Conservation (phyloP, 2,797 vertebrate species). For the Mormyrops boulengeri region DNA sequence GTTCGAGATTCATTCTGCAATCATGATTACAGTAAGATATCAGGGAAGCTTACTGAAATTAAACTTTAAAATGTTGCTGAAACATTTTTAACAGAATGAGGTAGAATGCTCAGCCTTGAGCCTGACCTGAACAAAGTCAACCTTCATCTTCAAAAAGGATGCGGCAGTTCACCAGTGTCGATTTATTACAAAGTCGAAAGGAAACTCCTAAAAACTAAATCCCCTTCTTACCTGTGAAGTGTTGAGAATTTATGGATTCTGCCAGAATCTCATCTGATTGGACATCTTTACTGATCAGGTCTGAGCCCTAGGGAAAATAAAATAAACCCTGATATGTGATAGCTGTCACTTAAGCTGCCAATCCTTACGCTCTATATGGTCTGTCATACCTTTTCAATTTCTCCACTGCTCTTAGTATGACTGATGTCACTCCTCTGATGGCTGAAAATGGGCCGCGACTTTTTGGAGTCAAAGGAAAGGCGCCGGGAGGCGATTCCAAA, state of each 20-base stretch:
- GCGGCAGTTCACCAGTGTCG: not conserved
- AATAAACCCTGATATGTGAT: constrained; percentile 12
- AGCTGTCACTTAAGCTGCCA: not conserved
- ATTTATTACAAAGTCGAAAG: not conserved
- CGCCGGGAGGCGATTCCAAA: constrained; percentile 70
- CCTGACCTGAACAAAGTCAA: not conserved
- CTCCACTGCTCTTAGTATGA: constrained; percentile 66
- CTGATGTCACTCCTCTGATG: constrained; percentile 71
- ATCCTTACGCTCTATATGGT: not conserved
- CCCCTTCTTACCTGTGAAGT: constrained; percentile 72
- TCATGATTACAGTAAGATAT: not conserved
- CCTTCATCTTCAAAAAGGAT: not conserved
- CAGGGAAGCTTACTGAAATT: not conserved
- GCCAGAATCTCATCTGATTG: constrained; percentile 77
- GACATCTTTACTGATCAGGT: constrained; percentile 63
- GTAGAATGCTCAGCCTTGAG: not conserved
- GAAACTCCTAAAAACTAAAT: constrained; percentile 11
- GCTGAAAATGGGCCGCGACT: constrained; percentile 58
- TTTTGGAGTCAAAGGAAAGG: constrained; percentile 70
- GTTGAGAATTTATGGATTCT: constrained; percentile 69
- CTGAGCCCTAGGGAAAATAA: constrained; percentile 52
- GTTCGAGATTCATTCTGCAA: not conserved
- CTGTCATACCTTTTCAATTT: constrained; percentile 50
- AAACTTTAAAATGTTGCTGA: constrained; percentile 7
- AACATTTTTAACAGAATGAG: not conserved